Conservation (phyloP, 2,113 vertebrate species). For the Falcunculus frontatus region DNA sequence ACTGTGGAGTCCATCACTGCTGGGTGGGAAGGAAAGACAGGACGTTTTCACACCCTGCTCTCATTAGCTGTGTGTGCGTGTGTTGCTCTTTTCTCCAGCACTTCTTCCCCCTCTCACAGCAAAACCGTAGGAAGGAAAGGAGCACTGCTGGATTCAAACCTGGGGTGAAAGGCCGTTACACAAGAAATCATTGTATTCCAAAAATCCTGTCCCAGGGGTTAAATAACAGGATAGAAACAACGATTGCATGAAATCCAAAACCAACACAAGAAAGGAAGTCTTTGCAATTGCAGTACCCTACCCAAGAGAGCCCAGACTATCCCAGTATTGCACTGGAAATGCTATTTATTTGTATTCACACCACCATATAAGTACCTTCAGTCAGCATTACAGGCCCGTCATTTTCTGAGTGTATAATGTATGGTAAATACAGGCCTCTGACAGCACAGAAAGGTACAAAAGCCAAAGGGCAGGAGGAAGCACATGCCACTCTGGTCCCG, state of each 20-base stretch:
- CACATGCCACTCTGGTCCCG: accelerated
- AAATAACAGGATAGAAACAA: background rate
- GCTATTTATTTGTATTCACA: background rate
- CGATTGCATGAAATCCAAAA: background rate
- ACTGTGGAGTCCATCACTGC: background rate
- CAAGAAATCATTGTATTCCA: background rate
- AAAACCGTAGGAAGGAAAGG: background rate
- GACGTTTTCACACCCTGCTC: background rate
- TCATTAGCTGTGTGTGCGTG: accelerated
- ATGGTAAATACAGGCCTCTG: background rate
- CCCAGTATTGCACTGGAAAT: background rate
- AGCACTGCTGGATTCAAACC: background rate
- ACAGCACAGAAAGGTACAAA: background rate
- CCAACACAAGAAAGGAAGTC: background rate
- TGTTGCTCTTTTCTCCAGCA: background rate
- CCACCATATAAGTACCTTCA: background rate
- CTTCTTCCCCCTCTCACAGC: background rate
- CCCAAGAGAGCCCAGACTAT: background rate
- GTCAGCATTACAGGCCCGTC: background rate
- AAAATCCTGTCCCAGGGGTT: background rate
- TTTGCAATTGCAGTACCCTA: background rate
- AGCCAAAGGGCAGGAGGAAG: background rate
- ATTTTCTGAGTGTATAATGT: background rate
- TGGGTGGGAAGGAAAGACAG: background rate
- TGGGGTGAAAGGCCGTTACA: background rate